Evolutionary conservation across 92 coral and sea anemone species (phyloP).

Genomic region (Metridium senile): DNA sequence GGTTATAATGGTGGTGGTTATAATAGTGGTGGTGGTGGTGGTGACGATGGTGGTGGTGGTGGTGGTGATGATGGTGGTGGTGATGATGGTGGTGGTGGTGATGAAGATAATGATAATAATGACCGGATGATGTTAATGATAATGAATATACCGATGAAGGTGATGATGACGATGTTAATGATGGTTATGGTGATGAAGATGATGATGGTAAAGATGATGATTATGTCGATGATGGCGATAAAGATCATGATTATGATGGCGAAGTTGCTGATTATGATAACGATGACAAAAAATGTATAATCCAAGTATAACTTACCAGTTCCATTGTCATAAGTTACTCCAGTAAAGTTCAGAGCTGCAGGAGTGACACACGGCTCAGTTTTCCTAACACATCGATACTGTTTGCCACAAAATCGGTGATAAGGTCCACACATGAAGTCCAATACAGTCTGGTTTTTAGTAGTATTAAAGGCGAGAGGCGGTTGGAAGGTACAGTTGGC

Average conservation of each 20-base stretch:
- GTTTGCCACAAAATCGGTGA: slow-evolving; percentile 9
- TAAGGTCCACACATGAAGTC: slow-evolving; percentile 1
- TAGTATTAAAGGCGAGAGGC: background rate
- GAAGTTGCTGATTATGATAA: background rate
- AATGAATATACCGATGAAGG: too few relatives aligned
- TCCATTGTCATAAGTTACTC: slow-evolving; percentile 14
- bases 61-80: too few relatives aligned
- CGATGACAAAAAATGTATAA: background rate
- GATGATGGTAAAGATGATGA: background rate
- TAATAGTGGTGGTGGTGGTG: too few relatives aligned
- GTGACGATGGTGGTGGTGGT: too few relatives aligned
- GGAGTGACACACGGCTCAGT: slow-evolving; percentile 2
- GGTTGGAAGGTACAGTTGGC: slow-evolving; percentile 11
- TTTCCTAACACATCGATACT: slow-evolving; percentile 9
- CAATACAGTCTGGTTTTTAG: background rate
- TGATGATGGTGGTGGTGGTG: too few relatives aligned
- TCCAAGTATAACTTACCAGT: slow-evolving; percentile 4
- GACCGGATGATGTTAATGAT: too few relatives aligned
- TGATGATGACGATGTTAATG: too few relatives aligned
- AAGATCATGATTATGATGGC: background rate
- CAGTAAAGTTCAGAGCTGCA: slow-evolving; percentile 14
- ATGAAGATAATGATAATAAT: too few relatives aligned
- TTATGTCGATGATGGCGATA: background rate
- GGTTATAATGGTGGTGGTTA: too few relatives aligned
- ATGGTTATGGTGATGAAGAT: too few relatives aligned